Evolutionary conservation across 2,113 vertebrate genomes (phyloP).

Genomic region (Forbesichthys papilliferus): DNA sequence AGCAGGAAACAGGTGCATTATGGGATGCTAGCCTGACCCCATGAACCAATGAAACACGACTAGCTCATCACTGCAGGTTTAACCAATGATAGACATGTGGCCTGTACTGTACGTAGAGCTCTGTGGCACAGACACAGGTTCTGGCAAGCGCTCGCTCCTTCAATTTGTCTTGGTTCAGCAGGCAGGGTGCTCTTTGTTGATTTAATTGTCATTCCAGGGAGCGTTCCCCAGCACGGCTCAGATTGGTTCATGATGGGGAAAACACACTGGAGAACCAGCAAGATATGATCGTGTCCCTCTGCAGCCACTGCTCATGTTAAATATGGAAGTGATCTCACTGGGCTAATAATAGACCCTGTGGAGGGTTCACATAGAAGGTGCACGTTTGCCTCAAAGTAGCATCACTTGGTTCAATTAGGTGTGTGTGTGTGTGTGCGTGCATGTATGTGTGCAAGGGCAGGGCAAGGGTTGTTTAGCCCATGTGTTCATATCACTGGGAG

Average conservation of each 20-base stretch:
- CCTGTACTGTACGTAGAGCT: constrained; percentile 35
- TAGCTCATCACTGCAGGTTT: neutral
- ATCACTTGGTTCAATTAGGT: constrained; percentile 3
- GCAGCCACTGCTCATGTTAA: constrained; percentile 47
- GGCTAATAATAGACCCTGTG: constrained; percentile 41
- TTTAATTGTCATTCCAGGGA: constrained; percentile 74
- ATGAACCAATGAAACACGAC: constrained; percentile 13
- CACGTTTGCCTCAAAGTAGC: constrained; percentile 19
- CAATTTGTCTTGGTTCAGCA: constrained; percentile 68
- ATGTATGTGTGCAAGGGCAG: too few species aligned
- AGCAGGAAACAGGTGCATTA: constrained; percentile 24
- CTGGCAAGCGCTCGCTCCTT: constrained; percentile 55
- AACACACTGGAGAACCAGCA: constrained; percentile 32
- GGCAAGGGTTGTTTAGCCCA: too few species aligned
- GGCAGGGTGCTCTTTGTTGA: constrained; percentile 69
- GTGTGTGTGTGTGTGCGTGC: neutral
- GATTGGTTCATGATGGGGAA: constrained; percentile 72
- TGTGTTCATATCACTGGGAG: too few species aligned
- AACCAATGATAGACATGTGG: constrained; percentile 17
- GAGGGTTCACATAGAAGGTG: constrained; percentile 4
- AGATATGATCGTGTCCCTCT: constrained; percentile 53
- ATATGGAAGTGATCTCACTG: constrained; percentile 61
- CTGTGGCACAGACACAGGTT: constrained; percentile 40
- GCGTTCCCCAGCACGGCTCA: constrained; percentile 57
- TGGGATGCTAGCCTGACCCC: neutral